Evolutionary conservation across 2,113 vertebrate species (phyloP).

Genomic region (Monarcha castaneiventris): DNA sequence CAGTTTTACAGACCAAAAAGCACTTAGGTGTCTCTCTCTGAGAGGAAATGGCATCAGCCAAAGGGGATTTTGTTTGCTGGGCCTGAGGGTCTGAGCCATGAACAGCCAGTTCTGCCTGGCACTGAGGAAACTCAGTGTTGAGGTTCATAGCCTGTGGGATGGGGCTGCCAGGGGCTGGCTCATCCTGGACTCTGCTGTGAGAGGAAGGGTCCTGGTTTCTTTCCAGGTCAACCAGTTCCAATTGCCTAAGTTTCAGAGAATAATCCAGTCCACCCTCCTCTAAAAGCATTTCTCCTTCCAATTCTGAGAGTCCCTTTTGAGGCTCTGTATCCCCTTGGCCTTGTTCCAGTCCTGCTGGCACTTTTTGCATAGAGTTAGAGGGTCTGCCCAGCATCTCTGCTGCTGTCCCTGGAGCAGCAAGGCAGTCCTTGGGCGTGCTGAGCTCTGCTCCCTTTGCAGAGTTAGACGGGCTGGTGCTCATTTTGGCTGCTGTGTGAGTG

Average conservation of each 20-base stretch:
- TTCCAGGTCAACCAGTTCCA: neutral
- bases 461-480: neutral
- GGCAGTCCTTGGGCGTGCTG: neutral
- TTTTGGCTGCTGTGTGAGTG: neutral
- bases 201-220: neutral
- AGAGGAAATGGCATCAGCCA: neutral
- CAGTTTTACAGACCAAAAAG: constrained; percentile 44
- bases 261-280: neutral
- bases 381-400: constrained; percentile 19
- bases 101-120: neutral
- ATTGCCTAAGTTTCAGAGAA: neutral
- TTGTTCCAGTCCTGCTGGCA: neutral
- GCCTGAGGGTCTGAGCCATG: neutral
- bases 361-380: neutral
- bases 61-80: neutral
- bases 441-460: neutral
- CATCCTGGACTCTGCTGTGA: neutral
- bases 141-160: neutral
- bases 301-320: neutral
- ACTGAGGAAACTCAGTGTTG: neutral
- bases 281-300: neutral
- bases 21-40: constrained; percentile 8
- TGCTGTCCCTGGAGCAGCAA: neutral
- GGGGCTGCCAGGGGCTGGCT: neutral
- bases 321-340: neutral